A percentile compares a stretch with the other conserved stretches of the same genome.
Evolutionary conservation across 2,113 vertebrate genomes (phyloP).

Genomic region (Capra hircus): DNA sequence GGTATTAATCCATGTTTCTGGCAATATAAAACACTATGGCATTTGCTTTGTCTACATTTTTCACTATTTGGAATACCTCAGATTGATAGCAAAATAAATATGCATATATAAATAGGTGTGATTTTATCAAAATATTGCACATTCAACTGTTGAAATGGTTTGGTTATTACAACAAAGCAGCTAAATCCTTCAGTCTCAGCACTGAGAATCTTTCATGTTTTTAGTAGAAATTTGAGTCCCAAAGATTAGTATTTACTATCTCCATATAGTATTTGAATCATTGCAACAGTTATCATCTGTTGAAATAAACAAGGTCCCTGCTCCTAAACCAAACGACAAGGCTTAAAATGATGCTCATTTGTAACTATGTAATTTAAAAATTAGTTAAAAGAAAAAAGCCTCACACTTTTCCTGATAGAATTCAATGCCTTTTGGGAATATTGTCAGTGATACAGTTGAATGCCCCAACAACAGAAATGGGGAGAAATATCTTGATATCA

Average conservation of each 20-base stretch:
- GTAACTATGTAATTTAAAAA: constrained; percentile 8
- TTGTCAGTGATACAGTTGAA: not conserved
- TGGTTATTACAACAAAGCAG: not conserved
- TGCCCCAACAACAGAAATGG: not conserved
- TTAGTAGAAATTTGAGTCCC: not conserved
- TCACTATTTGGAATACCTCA: not conserved
- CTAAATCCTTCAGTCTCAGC: constrained; percentile 16
- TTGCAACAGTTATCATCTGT: not conserved
- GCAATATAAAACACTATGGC: not conserved
- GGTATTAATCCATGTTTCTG: not conserved
- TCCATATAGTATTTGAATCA: not conserved
- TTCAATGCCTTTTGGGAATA: not conserved
- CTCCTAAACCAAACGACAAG: not conserved
- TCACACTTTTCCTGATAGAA: not conserved
- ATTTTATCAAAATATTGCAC: constrained; percentile 28
- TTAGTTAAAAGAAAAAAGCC: not conserved
- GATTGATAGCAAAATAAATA: constrained; percentile 9
- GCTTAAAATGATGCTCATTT: not conserved
- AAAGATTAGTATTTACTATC: not conserved
- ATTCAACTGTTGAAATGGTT: not conserved
- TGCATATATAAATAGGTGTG: not conserved
- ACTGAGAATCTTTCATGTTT: constrained; percentile 2
- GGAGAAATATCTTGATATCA: not conserved
- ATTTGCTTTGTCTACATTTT: not conserved
- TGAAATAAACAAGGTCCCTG: not conserved